Percentiles rank a stretch among this genome's conserved stretches.
phyloP scores from a whole-genome alignment of 2,113 vertebrate species.

The Vombatus ursinus region DNA sequence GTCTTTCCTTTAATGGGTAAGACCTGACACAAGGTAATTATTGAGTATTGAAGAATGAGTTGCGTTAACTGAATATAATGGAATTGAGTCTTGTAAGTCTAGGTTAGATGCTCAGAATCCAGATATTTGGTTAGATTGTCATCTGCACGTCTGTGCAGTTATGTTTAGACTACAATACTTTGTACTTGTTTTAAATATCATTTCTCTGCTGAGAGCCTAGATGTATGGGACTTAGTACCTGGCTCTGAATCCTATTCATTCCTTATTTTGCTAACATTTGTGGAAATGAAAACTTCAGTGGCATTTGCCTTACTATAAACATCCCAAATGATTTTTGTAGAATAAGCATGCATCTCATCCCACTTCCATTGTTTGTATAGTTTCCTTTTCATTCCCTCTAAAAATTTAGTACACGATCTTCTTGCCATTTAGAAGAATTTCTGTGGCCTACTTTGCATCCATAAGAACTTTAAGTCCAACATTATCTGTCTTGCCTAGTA shows the following conservation, averaged over 20 bases:
- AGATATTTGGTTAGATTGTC: not conserved
- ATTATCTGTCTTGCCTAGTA: not conserved
- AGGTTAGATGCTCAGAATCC: not conserved
- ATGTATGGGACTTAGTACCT: slow-evolving; percentile 1
- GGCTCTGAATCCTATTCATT: slow-evolving; percentile 1
- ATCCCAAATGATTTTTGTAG: not conserved
- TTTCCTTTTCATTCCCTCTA: not conserved
- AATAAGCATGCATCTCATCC: not conserved
- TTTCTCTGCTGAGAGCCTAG: slow-evolving; percentile 17
- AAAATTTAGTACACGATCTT: not conserved
- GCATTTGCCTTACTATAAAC: not conserved
- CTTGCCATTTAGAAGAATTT: slow-evolving; percentile 8
- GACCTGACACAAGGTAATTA: not conserved
- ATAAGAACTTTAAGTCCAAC: not conserved
- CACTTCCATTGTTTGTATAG: not conserved
- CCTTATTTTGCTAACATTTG: slow-evolving; percentile 40
- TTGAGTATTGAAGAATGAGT: not conserved
- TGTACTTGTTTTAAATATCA: slow-evolving; percentile 25
- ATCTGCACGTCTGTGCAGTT: not conserved
- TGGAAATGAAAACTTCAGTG: not conserved
- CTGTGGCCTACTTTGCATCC: not conserved
- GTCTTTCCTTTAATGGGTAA: slow-evolving; percentile 25
- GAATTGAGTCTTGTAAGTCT: not conserved
- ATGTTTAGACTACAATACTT: slow-evolving; percentile 10
- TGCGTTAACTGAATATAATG: not conserved